A percentile compares a stretch with the other conserved stretches of the same genome.
Conservation (phyloP, 2,888 invertebrate species). For the Craniophora ligustri region DNA sequence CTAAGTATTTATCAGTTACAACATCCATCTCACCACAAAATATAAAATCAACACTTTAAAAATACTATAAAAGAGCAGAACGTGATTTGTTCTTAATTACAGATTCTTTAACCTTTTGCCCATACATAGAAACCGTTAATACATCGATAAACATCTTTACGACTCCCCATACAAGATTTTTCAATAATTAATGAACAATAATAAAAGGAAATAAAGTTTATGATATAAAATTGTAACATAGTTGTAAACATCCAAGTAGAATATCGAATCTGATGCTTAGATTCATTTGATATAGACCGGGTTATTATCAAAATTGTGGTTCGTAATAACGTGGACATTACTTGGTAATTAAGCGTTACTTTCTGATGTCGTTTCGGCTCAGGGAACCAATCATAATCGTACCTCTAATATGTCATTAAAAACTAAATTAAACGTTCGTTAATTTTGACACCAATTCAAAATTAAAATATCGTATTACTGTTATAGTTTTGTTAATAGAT, state of each 20-base stretch:
- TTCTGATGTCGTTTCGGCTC: too few species aligned
- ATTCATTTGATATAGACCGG: slow-evolving; percentile 73
- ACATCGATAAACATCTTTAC: slow-evolving; percentile 58
- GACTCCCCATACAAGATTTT: slow-evolving; percentile 59
- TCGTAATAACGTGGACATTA: slow-evolving; percentile 59
- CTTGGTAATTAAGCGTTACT: neutral
- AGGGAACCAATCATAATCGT: neutral
- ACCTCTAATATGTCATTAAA: too few species aligned
- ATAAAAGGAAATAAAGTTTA: slow-evolving; percentile 82
- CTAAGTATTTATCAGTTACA: slow-evolving; percentile 9
- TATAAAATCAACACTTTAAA: slow-evolving; percentile 31
- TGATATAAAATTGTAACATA: slow-evolving; percentile 84
- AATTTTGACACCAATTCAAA: neutral
- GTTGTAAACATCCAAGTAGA: slow-evolving; percentile 83
- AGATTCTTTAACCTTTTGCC: slow-evolving; percentile 18
- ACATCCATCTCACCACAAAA: neutral
- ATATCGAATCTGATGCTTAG: slow-evolving; percentile 81
- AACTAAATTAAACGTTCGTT: neutral
- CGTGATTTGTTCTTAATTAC: slow-evolving; percentile 31
- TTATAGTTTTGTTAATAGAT: neutral
- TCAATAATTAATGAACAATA: slow-evolving; percentile 75
- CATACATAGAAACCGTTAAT: slow-evolving; percentile 44
- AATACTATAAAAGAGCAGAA: slow-evolving; percentile 6
- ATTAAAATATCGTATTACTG: neutral
- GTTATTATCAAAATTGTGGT: slow-evolving; percentile 41